A percentile compares a stretch with the other conserved stretches of the same genome.
Conservation (phyloP, 2,797 vertebrate species). For the Oophaga sylvatica region DNA sequence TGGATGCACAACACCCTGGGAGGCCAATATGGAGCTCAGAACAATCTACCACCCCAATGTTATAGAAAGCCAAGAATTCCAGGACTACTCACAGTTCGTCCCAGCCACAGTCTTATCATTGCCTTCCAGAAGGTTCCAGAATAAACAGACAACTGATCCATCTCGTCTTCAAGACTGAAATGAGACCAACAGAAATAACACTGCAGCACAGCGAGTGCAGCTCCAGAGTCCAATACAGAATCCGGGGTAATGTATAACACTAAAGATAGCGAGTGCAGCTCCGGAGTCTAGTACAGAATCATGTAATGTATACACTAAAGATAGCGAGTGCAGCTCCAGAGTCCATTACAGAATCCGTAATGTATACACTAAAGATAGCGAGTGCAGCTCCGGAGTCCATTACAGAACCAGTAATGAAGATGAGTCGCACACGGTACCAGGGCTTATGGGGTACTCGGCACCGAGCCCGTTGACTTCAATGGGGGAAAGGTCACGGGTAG, state of each 20-base stretch:
- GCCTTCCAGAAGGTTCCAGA: slow-evolving; percentile 91
- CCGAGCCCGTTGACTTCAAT: too few species aligned
- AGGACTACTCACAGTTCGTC: slow-evolving; percentile 86
- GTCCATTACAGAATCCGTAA: too few species aligned
- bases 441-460: too few species aligned
- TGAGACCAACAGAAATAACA: background rate
- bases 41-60: too few species aligned
- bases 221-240: too few species aligned
- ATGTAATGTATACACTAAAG: too few species aligned
- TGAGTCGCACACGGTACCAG: too few species aligned
- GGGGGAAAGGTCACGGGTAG: too few species aligned
- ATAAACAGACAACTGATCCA: slow-evolving; percentile 83
- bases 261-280: background rate
- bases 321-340: background rate
- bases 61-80: too few species aligned
- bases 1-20: background rate
- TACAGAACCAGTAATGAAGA: too few species aligned
- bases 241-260: too few species aligned
- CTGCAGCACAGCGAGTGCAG: background rate
- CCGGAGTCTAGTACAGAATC: too few species aligned
- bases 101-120: slow-evolving; percentile 88
- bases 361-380: background rate
- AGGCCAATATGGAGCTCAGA: background rate
- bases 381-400: background rate
- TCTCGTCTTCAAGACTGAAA: slow-evolving; percentile 87